phyloP scores from a whole-genome alignment of 2,888 invertebrate species.

The Corythucha ciliata region DNA sequence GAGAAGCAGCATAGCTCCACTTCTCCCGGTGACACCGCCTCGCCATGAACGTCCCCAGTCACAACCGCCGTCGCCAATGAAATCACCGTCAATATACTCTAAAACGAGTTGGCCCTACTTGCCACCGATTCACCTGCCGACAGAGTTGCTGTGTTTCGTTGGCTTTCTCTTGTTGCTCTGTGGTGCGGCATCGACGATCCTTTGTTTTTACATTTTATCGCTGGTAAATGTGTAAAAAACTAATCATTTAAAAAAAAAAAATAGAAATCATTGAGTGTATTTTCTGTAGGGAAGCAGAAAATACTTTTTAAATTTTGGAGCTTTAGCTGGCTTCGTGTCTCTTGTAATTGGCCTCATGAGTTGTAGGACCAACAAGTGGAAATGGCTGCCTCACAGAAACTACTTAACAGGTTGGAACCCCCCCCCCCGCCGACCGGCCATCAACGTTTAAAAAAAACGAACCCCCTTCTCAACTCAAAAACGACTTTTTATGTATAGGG shows the following conservation, averaged over 20 bases:
- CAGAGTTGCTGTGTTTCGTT: conserved; percentile 32
- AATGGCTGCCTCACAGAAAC: conserved; percentile 63
- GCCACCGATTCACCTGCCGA: conserved; percentile 31
- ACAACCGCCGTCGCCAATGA: too few species aligned
- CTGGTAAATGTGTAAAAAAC: conserved; percentile 46
- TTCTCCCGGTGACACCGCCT: conserved; percentile 28
- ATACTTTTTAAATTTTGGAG: conserved; percentile 62
- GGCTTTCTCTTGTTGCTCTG: conserved; percentile 32
- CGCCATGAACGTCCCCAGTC: conserved; percentile 11
- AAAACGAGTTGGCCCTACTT: conserved; percentile 27
- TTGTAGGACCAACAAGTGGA: conserved; percentile 55
- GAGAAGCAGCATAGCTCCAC: conserved; percentile 25
- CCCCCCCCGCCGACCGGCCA: too few species aligned
- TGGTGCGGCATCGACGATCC: conserved; percentile 46
- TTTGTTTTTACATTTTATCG: conserved; percentile 65
- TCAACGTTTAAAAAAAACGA: too few species aligned
- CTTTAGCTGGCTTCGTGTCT: conserved; percentile 60
- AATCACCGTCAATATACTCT: conserved; percentile 19
- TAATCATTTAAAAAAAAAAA: neutral
- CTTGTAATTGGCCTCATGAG: conserved; percentile 60
- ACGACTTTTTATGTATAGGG: conserved; percentile 44
- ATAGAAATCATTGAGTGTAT: neutral
- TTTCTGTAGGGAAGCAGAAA: conserved; percentile 46
- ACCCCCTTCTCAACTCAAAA: too few species aligned
- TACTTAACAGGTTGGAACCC: conserved; percentile 44